phyloP scores from a whole-genome alignment of 2,888 invertebrate genomes.

The Scaeva pyrastri region DNA sequence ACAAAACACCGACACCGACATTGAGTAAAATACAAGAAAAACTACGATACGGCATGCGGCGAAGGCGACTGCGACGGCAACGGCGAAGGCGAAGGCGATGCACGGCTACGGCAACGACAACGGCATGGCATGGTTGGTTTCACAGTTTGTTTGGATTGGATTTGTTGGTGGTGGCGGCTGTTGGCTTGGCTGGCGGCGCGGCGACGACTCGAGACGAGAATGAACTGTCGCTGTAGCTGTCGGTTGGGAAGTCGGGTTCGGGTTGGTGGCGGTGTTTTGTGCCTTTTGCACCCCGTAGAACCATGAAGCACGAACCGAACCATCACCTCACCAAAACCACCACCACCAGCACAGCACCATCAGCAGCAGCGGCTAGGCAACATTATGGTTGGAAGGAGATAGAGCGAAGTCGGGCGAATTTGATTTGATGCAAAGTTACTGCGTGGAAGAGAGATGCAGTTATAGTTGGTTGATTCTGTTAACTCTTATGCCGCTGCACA shows the following conservation, averaged over 20 bases:
- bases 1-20: conserved; percentile 47
- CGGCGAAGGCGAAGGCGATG: conserved; percentile 42
- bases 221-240: conserved; percentile 7
- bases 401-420: conserved; percentile 32
- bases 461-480: conserved; percentile 22
- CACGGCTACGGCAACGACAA: conserved; percentile 34
- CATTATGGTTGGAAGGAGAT: conserved; percentile 19
- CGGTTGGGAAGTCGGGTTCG: conserved; percentile 5
- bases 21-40: conserved; percentile 67
- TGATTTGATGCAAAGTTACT: background rate
- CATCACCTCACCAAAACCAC: conserved; percentile 20
- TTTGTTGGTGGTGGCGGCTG: conserved; percentile 60
- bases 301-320: conserved; percentile 14
- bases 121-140: conserved; percentile 53
- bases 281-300: conserved; percentile 11
- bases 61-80: conserved; percentile 9
- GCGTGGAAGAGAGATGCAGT: conserved; percentile 53
- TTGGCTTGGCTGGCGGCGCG: background rate
- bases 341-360: conserved; percentile 20
- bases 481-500: conserved; percentile 8
- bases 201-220: conserved; percentile 17
- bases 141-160: conserved; percentile 37
- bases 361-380: background rate
- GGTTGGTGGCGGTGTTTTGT: conserved; percentile 11
- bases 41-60: conserved; percentile 57